phyloP scores from a whole-genome alignment of 30 jellyfish, hydroid and myxozoan species.

The Aurelia aurita complex sp. Pacific region DNA sequence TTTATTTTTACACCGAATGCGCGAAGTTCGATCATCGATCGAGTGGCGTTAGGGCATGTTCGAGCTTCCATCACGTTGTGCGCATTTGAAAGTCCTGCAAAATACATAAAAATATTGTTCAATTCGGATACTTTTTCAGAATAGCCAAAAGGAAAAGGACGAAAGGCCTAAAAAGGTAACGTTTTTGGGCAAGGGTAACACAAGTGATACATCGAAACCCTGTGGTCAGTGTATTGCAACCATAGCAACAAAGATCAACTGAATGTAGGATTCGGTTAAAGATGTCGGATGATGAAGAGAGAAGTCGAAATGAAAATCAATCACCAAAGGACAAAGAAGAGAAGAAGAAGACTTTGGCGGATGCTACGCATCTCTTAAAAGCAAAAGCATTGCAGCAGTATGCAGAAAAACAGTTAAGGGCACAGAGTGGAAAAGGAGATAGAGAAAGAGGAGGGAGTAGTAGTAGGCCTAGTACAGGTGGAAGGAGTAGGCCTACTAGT shows the following conservation, averaged over 20 bases:
- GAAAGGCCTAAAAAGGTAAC: not conserved
- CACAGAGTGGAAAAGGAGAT: not conserved
- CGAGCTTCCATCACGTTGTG: too few relatives aligned
- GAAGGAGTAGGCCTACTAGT: too few relatives aligned
- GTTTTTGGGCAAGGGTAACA: not conserved
- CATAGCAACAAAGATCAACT: constrained; percentile 55
- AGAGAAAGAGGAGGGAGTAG: not conserved
- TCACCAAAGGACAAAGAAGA: constrained; percentile 22
- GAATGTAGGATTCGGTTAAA: constrained; percentile 55
- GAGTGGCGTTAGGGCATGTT: too few relatives aligned
- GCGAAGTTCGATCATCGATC: too few relatives aligned
- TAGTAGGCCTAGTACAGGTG: too few relatives aligned
- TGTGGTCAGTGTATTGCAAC: not conserved
- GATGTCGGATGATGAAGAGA: constrained; percentile 75
- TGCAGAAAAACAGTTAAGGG: not conserved
- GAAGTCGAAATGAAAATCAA: constrained; percentile 8
- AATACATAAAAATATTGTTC: too few relatives aligned
- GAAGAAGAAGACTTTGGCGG: constrained; percentile 46
- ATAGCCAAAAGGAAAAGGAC: too few relatives aligned
- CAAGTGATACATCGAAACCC: constrained; percentile 12
- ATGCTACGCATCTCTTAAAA: constrained; percentile 69
- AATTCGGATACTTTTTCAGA: too few relatives aligned
- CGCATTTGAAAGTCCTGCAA: too few relatives aligned
- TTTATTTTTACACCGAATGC: too few relatives aligned
- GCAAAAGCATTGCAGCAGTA: constrained; percentile 59